Conservation (phyloP, 2,888 invertebrate genomes). For the Dorcus parallelipipedus region DNA sequence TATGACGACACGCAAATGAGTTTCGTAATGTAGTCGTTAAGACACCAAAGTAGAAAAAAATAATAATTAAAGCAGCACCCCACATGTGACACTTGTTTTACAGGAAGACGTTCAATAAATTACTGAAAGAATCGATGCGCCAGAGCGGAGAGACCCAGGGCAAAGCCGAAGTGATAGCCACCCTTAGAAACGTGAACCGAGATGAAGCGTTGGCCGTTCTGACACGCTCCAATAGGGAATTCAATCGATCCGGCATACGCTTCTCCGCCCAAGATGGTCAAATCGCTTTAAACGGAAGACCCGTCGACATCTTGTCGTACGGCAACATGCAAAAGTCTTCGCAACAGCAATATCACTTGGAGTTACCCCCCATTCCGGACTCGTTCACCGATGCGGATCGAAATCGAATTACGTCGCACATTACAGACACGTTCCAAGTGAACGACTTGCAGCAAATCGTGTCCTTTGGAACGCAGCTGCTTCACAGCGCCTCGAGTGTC, state of each 20-base stretch:
- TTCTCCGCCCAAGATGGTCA: constrained; percentile 34
- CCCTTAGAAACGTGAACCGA: constrained; percentile 55
- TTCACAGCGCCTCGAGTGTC: not conserved
- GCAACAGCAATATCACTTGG: constrained; percentile 26
- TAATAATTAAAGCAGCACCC: too few species aligned
- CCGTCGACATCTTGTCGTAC: constrained; percentile 36
- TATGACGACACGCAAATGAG: too few species aligned
- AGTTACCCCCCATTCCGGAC: constrained; percentile 17
- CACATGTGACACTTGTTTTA: constrained; percentile 19
- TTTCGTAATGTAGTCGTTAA: too few species aligned
- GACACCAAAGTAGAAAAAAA: too few species aligned
- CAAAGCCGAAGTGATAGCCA: constrained; percentile 55
- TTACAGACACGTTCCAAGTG: not conserved
- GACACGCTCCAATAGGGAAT: constrained; percentile 53
- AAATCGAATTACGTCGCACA: not conserved
- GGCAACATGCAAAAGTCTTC: constrained; percentile 29
- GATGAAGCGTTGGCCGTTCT: constrained; percentile 58
- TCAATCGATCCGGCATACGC: constrained; percentile 51
- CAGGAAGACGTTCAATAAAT: constrained; percentile 59
- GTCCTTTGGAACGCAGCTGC: not conserved
- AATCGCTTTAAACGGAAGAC: constrained; percentile 36
- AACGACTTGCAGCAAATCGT: not conserved
- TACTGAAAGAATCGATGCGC: constrained; percentile 55
- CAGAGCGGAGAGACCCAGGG: constrained; percentile 49
- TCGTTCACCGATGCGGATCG: not conserved